Percentiles rank a stretch among this genome's conserved stretches.
Conservation (phyloP, 2,888 invertebrate species). For the Ectobius pallidus region DNA sequence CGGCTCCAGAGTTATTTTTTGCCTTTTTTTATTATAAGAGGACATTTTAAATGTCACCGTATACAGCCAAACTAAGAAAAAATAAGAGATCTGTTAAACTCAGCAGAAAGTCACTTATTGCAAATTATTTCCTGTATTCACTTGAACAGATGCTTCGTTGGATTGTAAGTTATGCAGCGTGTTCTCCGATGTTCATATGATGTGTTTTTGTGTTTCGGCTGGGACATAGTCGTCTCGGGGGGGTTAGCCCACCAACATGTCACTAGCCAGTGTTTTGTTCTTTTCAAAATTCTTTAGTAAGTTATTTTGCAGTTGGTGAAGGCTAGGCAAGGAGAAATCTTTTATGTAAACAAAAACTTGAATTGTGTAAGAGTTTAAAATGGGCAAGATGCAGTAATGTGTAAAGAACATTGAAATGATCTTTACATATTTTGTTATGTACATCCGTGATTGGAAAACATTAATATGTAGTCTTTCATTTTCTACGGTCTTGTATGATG, state of each 20-base stretch:
- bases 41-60: slow-evolving; percentile 8
- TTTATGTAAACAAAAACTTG: too few species aligned
- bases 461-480: too few species aligned
- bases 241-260: not conserved
- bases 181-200: slow-evolving; percentile 5
- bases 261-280: not conserved
- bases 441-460: too few species aligned
- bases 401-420: too few species aligned
- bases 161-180: slow-evolving; percentile 36
- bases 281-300: slow-evolving; percentile 6
- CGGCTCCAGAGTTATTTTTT: slow-evolving; percentile 14
- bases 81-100: slow-evolving; percentile 40
- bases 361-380: too few species aligned
- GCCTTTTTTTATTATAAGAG: slow-evolving; percentile 9
- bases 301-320: not conserved
- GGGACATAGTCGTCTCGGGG: not conserved
- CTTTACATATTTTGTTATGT: too few species aligned
- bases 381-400: too few species aligned
- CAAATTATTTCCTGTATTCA: slow-evolving; percentile 29
- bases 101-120: slow-evolving; percentile 28
- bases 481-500: too few species aligned
- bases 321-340: too few species aligned
- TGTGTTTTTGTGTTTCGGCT: not conserved
- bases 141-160: slow-evolving; percentile 35
- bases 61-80: slow-evolving; percentile 32